Base-by-base conservation (phyloP, 2,113 vertebrate species). In the Chlorocebus sabaeus region DNA sequence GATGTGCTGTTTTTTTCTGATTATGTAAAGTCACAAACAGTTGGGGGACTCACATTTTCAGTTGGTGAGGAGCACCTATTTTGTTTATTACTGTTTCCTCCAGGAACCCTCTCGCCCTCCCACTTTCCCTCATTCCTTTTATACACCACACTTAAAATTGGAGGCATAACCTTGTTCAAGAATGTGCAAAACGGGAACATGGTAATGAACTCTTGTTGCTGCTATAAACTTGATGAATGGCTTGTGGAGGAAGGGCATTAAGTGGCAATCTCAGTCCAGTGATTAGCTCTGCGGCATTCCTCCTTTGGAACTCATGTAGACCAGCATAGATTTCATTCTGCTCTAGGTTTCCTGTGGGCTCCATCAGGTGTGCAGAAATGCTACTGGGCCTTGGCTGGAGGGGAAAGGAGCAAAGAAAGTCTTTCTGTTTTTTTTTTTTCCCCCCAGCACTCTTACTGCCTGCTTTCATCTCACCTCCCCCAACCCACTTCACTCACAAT, bases 161-260 rank as follows among this genome's bases (percentile, higher is more conserved):
- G 92, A 96, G 83, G 83, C 90, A 96, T 97, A 97, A 96, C 96
- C 97, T 96, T 95, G 89, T 87, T 96, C 79, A 90, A 45, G 92
- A 97, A 90, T 97, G 97, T 97, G 95, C 97, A 96, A 94, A 97
- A 96, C 76, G 86, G 96, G 95, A 90, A 90, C 86, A 96, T 84
- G 94, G 86, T 97, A 97, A 97, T 97, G 96, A 97, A 95, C 87
- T 95, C 86, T 79, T 93, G 89, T 90, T 92, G 95, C 75, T 96
- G 96, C 96, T 91, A 43, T 98, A 97, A 96, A 97, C 27, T 72
- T 96, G 95, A 97, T 97, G 90, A 90, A 93, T 95, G 67, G 57
- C 40, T 96, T 95, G 18, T 68, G 84, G 87, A 94, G 80, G 92
- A 96, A 93, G 89, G 88, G 48, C 89, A 95, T 81, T 93, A 92